Percentiles rank a stretch among this genome's conserved stretches.
These are phyloP conservation scores for Sylvia borin DNA, from an alignment of 2,797 vertebrate genomes.

Conservation along the genomic window DNA sequence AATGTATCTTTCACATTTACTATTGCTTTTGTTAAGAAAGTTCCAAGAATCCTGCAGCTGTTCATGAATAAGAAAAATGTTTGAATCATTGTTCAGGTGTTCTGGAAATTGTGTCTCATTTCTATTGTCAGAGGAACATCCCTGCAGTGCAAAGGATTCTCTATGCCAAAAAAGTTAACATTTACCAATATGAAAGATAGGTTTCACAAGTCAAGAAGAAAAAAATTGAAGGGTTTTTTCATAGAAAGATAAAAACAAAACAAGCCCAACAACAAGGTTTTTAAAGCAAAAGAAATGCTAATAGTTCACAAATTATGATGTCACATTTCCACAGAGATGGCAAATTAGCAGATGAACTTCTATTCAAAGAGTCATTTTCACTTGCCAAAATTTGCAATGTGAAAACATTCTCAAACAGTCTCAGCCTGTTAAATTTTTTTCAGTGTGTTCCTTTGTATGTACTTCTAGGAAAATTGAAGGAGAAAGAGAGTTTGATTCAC, in stretches of 20 bases:
- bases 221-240: neutral
- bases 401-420: neutral
- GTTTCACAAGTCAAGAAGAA: neutral
- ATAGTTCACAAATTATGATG: neutral
- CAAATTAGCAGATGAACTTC: neutral
- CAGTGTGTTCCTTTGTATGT: neutral
- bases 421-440: neutral
- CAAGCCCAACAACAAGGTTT: neutral
- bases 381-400: neutral
- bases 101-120: neutral
- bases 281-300: neutral
- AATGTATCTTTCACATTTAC: neutral
- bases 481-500: neutral
- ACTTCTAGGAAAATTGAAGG: neutral
- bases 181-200: neutral
- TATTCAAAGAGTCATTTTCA: neutral
- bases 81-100: neutral
- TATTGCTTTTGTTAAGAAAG: neutral
- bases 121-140: neutral
- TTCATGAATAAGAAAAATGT: neutral
- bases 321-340: neutral
- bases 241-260: neutral
- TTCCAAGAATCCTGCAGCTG: neutral
- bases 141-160: neutral
- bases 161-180: neutral